Evolutionary conservation across 2,888 invertebrate genomes (phyloP), one percentile per base, ranked within the genome.

Genomic region (Gastrophysa polygoni): DNA sequence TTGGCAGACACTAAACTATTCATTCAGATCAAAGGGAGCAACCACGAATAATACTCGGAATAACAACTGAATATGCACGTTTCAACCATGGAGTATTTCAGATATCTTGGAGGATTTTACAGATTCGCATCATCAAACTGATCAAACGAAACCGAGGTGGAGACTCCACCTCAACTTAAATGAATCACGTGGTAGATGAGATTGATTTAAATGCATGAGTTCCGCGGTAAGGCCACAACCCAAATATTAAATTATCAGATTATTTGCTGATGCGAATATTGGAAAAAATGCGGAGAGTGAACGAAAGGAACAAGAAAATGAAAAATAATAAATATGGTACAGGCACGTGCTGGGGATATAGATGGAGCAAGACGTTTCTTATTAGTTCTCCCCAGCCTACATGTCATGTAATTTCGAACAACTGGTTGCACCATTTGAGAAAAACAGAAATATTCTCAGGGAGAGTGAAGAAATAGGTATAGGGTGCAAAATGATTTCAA

Each of bases 291-390:
- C 47, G 60, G 52, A 63, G 58, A 51, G 54, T 54, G 47, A 65
- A 57, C 17, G 29, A 59, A 24, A 62, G 52, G 56, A 55, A 52
- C 63, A 67, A 57, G 64, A 67, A 70, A 67, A 70, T 67, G 70
- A 70, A 68, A 66, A 69, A 68, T 63, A 69, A 70, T 68, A 70
- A 70, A 68, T 68, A 70, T 64, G 24, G 24, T 14, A 3, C 14
- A 38, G 38, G 6, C 14, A 38, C 38, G 38, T 3, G 6, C 11
- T 2, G 3, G 6, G 14, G n/a, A 14, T 38, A 38, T 14, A 38
- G 14, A 8, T 38, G 38, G n/a, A 14, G 3, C 4, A 2, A 3
- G 32, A n/a, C 14, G 11, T 38, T 38, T 38, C 38, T 38, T n/a
- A n/a, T n/a, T 3, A 24, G 24, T 24, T 8, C 29, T 38, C 38